Evolutionary conservation across 2,797 vertebrate genomes (phyloP).

Genomic region (Manis pentadactyla): DNA sequence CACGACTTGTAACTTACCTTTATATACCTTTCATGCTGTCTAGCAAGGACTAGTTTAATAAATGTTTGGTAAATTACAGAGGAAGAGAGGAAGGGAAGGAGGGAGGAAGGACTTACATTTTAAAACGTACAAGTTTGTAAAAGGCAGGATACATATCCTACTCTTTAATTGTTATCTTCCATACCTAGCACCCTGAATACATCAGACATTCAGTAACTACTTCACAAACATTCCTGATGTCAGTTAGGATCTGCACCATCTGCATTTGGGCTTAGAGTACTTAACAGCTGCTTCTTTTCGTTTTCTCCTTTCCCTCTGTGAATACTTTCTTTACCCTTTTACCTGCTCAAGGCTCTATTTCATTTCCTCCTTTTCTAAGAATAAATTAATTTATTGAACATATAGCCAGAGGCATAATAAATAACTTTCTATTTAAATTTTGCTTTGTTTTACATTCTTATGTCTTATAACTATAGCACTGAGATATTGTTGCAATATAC

Average conservation of each 20-base stretch:
- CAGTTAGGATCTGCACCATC: background rate
- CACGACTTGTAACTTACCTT: background rate
- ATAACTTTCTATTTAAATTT: background rate
- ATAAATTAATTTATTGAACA: background rate
- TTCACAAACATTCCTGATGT: constrained; percentile 1
- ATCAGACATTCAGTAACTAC: background rate
- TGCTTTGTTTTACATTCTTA: background rate
- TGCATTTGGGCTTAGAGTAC: background rate
- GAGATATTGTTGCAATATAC: background rate
- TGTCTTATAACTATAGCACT: background rate
- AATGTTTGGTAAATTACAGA: background rate
- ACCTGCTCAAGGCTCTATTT: background rate
- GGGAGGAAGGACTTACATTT: background rate
- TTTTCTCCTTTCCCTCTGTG: background rate
- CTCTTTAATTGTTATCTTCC: background rate
- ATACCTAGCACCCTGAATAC: background rate
- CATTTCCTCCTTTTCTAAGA: background rate
- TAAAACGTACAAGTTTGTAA: background rate
- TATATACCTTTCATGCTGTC: background rate
- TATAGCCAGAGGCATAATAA: background rate
- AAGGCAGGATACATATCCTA: background rate
- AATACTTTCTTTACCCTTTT: background rate
- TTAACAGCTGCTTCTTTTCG: background rate
- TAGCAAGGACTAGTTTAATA: background rate
- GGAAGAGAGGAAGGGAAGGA: background rate